phyloP scores from a whole-genome alignment of 2,888 invertebrate genomes.

The Epistrophe eligans region DNA sequence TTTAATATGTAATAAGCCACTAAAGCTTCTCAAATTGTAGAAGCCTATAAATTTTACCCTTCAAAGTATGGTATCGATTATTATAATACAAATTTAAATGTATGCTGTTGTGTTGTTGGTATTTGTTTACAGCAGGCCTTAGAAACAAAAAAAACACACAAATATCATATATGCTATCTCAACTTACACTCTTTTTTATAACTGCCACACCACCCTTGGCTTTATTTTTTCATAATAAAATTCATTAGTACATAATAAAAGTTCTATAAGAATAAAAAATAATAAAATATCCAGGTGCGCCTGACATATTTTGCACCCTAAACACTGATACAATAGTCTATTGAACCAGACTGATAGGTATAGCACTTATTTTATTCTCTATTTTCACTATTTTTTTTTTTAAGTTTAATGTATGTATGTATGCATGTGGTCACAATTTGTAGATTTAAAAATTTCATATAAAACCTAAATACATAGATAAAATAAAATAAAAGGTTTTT shows the following conservation, averaged over 20 bases:
- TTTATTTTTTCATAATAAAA: constrained; percentile 7
- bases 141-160: not conserved
- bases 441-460: not conserved
- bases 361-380: not conserved
- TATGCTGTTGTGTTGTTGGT: not conserved
- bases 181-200: not conserved
- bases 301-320: constrained; percentile 24
- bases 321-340: not conserved
- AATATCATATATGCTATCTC: not conserved
- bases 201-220: not conserved
- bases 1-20: not conserved
- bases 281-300: constrained; percentile 32
- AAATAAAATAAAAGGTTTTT: not conserved
- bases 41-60: not conserved
- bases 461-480: too few species aligned
- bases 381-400: not conserved
- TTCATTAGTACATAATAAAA: not conserved
- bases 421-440: not conserved
- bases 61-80: constrained; percentile 4
- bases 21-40: not conserved
- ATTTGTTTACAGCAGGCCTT: not conserved
- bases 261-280: not conserved
- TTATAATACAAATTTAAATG: not conserved
- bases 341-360: not conserved
- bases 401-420: too few species aligned